Percentiles rank a stretch among this genome's conserved stretches.
Evolutionary conservation across 2,888 invertebrate genomes (phyloP).

Genomic region (Amiota mariae): DNA sequence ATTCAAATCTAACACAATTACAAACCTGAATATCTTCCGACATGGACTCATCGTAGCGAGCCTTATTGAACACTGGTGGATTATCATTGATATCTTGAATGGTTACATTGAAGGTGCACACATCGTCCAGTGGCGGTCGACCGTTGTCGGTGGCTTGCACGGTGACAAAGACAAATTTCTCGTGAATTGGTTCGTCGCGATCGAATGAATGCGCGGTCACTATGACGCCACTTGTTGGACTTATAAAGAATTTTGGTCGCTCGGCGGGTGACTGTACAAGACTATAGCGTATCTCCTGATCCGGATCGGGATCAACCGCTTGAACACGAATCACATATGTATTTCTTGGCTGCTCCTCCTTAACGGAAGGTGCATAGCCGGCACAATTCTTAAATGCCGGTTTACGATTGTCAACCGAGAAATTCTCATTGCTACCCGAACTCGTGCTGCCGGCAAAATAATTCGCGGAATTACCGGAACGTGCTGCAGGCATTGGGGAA

Average conservation of each 20-base stretch:
- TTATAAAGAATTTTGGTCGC: constrained; percentile 85
- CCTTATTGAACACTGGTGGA: constrained; percentile 75
- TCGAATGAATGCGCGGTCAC: constrained; percentile 87
- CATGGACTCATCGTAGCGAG: constrained; percentile 82
- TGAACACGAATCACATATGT: constrained; percentile 80
- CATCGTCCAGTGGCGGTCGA: constrained; percentile 89
- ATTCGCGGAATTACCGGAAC: constrained; percentile 44
- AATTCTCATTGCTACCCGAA: constrained; percentile 54
- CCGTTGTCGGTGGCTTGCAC: constrained; percentile 96
- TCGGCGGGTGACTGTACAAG: constrained; percentile 85
- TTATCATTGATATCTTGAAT: constrained; percentile 97
- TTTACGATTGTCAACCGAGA: constrained; percentile 82
- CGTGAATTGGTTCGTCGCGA: constrained; percentile 90
- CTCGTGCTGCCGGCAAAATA: constrained; percentile 36
- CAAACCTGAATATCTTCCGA: constrained; percentile 82
- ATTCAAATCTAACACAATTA: not conserved
- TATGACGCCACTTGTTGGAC: constrained; percentile 84
- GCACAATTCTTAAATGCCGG: constrained; percentile 90
- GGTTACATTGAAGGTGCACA: constrained; percentile 93
- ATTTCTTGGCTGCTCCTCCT: constrained; percentile 84
- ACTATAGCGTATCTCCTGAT: constrained; percentile 87
- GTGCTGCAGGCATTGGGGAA: constrained; percentile 50
- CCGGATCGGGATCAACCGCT: constrained; percentile 77
- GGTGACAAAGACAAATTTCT: constrained; percentile 88
- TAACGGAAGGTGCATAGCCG: constrained; percentile 85